These are phyloP conservation scores for Phanerotoma sp. DNA, from an alignment of 2,888 invertebrate genomes.

Conservation along the genomic window DNA sequence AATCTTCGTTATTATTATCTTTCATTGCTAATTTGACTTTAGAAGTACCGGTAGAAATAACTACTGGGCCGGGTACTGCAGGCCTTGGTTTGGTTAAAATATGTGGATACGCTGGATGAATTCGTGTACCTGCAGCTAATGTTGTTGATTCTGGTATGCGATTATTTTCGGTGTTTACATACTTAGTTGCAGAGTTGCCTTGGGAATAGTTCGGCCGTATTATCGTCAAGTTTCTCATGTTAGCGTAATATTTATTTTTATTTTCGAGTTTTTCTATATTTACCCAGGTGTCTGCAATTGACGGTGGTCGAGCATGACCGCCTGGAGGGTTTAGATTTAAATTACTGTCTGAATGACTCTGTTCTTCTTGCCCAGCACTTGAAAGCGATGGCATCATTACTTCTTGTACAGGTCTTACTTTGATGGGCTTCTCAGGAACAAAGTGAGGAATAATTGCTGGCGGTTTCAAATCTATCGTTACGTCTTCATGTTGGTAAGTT, in stretches of 20 bases:
- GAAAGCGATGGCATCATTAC: slow-evolving; percentile 32
- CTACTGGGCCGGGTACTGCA: slow-evolving; percentile 46
- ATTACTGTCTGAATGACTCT: neutral
- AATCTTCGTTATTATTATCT: slow-evolving; percentile 40
- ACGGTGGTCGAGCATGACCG: slow-evolving; percentile 24
- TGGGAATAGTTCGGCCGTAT: neutral
- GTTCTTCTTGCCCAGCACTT: slow-evolving; percentile 33
- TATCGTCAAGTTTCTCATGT: slow-evolving; percentile 7
- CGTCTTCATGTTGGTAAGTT: slow-evolving; percentile 38
- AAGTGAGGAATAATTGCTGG: slow-evolving; percentile 41
- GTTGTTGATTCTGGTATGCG: slow-evolving; percentile 13
- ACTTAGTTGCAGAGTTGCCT: slow-evolving; percentile 1
- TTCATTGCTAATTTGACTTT: slow-evolving; percentile 41
- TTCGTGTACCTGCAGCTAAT: slow-evolving; percentile 29
- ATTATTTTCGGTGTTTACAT: slow-evolving; percentile 15
- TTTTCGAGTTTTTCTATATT: neutral
- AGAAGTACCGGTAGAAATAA: slow-evolving; percentile 39
- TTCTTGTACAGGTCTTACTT: slow-evolving; percentile 40
- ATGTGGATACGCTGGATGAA: slow-evolving; percentile 51
- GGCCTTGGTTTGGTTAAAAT: slow-evolving; percentile 50
- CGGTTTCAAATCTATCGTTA: slow-evolving; percentile 45
- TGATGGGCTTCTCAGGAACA: slow-evolving; percentile 40
- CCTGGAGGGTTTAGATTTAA: slow-evolving; percentile 11
- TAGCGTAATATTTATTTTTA: neutral
- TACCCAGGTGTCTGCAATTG: slow-evolving; percentile 12